A percentile compares a stretch with the other conserved stretches of the same genome.
phyloP scores from a whole-genome alignment of 2,888 invertebrate species.

The Pseudococcus viburni region DNA sequence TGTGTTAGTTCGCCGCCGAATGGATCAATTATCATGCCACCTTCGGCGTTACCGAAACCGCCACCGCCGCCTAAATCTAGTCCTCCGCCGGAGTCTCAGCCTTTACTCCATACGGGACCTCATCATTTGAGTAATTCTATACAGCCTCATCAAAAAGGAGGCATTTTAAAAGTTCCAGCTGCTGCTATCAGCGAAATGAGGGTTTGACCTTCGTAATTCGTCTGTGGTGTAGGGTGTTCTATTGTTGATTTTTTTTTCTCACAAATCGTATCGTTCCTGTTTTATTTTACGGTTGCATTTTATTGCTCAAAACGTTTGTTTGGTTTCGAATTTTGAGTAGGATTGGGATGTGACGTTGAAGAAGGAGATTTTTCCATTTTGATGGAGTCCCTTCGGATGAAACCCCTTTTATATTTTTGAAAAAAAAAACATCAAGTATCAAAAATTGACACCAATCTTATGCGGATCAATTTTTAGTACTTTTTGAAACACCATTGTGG shows the following conservation, averaged over 20 bases:
- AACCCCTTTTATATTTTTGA: no score
- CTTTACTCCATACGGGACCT: constrained; percentile 67
- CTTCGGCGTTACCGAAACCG: constrained; percentile 73
- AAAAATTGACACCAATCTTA: no score
- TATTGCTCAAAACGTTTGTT: constrained; percentile 34
- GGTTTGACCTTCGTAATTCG: constrained; percentile 77
- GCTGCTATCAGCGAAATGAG: constrained; percentile 92
- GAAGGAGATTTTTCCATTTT: no score
- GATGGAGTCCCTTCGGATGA: no score
- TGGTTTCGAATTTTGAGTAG: background rate
- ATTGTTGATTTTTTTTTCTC: background rate
- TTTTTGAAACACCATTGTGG: no score
- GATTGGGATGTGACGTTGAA: no score
- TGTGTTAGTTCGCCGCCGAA: constrained; percentile 68
- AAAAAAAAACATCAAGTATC: no score
- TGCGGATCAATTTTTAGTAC: no score
- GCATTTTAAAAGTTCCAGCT: constrained; percentile 79
- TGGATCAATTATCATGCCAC: constrained; percentile 70
- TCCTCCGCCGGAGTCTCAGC: constrained; percentile 69
- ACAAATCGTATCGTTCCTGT: constrained; percentile 53
- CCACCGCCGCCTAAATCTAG: constrained; percentile 72
- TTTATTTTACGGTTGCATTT: constrained; percentile 19
- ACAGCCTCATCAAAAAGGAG: constrained; percentile 70
- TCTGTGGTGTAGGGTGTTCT: constrained; percentile 12
- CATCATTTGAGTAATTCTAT: constrained; percentile 40